Base-by-base conservation (phyloP, 2,113 vertebrate species). In the Perca flavescens region DNA sequence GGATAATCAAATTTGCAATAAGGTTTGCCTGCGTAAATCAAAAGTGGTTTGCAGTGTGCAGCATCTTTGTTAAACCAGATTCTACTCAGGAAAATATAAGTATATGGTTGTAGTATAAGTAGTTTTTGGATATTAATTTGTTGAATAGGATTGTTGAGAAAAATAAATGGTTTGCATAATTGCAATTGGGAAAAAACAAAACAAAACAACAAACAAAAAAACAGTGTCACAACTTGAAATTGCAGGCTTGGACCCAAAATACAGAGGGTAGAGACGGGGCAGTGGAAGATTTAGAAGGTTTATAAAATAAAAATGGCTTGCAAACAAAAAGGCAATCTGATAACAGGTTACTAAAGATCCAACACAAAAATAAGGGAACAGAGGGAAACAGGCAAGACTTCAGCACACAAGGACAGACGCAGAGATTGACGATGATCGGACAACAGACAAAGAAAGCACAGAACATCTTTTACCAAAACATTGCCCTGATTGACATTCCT, bases 41-140 rank as follows among this genome's bases (percentile, higher is more conserved):
- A 53, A 71, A 56, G 43, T 56, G 50, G 70, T 73, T 58, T 74
- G 4, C 61, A 49, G 67, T 47, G 17, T 64, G 50, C 54, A 63
- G 10, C 8, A 17, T 58, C 36, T 76, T 31, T 76, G 28, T 75
- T 36, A 11, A 56, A 56, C 61, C 40, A 66, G 40, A n/a, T 15
- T 31, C 16, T 61, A 34, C 12, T 46, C 34, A 1, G 4, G 12
- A 25, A 75, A 8, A 16, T 28, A 58, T 3, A 31, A 12, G 34
- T 54, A 54, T 54, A 54, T n/a, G 9, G 5, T 40, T 40, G 36
- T 40, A 9, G 8, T 9, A 40, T 9, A 40, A 40, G 9, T 40
- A 1, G 34, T 16, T 43, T 40, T 52, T 64, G 34, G 15, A 64
- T 25, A 40, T 28, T 34, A 60, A 31, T 28, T 60, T 21, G 43